Conservation (phyloP, 2,888 invertebrate species). For the Mesoligia furuncula region DNA sequence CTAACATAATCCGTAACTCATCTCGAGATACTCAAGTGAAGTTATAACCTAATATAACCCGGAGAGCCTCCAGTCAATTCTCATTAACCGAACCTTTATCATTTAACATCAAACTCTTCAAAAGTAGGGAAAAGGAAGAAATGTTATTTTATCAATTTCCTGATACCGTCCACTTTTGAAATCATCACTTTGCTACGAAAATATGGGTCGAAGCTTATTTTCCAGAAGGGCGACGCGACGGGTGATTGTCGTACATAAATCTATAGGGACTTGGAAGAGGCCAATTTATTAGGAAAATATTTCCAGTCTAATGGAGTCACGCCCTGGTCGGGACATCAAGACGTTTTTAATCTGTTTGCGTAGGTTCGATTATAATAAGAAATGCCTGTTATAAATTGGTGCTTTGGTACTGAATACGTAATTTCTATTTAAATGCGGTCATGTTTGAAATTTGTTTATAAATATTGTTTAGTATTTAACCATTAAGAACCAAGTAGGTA, state of each 20-base stretch:
- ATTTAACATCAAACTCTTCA: slow-evolving; percentile 15
- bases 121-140: slow-evolving; percentile 8
- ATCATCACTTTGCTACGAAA: slow-evolving; percentile 58
- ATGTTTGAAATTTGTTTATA: not conserved
- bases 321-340: slow-evolving; percentile 54
- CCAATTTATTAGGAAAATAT: slow-evolving; percentile 65
- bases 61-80: slow-evolving; percentile 18
- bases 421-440: not conserved
- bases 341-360: slow-evolving; percentile 60
- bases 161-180: slow-evolving; percentile 35
- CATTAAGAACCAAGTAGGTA: not conserved
- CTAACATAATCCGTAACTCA: slow-evolving; percentile 39
- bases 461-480: not conserved
- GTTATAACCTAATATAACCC: slow-evolving; percentile 3
- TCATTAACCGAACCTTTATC: slow-evolving; percentile 16
- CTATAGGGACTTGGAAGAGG: slow-evolving; percentile 56
- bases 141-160: slow-evolving; percentile 50
- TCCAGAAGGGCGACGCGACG: slow-evolving; percentile 47
- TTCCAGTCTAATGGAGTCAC: slow-evolving; percentile 63
- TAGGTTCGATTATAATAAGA: slow-evolving; percentile 32
- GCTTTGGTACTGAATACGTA: not conserved
- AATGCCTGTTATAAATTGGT: slow-evolving; percentile 18
- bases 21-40: slow-evolving; percentile 21
- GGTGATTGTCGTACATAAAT: slow-evolving; percentile 56
- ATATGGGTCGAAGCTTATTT: slow-evolving; percentile 63